phyloP scores from a whole-genome alignment of 2,797 vertebrate genomes.

The Urocyon cinereoargenteus region DNA sequence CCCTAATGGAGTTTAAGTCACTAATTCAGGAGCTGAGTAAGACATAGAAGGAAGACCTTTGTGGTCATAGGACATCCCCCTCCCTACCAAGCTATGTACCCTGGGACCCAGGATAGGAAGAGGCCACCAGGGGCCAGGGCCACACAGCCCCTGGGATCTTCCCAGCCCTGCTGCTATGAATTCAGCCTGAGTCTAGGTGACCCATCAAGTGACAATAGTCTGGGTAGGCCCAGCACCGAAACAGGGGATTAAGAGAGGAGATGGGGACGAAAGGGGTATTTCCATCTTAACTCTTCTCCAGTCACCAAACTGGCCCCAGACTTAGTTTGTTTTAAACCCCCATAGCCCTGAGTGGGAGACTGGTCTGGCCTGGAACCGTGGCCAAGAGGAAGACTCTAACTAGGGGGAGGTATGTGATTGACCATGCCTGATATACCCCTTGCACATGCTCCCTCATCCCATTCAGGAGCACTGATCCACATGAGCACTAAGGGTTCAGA shows the following conservation, averaged over 20 bases:
- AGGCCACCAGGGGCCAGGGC: not conserved
- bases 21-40: not conserved
- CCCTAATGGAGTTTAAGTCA: not conserved
- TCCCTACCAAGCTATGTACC: not conserved
- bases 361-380: too few species aligned
- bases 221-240: not conserved
- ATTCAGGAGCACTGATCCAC: rapidly evolving
- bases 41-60: not conserved
- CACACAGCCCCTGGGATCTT: not conserved
- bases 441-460: not conserved
- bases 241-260: not conserved
- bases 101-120: not conserved
- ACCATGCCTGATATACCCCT: not conserved
- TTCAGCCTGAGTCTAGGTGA: not conserved
- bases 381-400: not conserved
- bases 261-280: too few species aligned
- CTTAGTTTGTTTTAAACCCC: not conserved
- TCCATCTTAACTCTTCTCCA: not conserved
- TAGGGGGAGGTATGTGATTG: rapidly evolving
- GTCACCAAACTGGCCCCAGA: not conserved
- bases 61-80: not conserved
- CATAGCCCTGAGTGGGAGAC: too few species aligned
- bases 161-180: not conserved
- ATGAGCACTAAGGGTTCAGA: not conserved
- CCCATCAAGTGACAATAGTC: not conserved